Base-by-base conservation (phyloP, 2,797 vertebrate species). In the Hydrolagus colliei region DNA sequence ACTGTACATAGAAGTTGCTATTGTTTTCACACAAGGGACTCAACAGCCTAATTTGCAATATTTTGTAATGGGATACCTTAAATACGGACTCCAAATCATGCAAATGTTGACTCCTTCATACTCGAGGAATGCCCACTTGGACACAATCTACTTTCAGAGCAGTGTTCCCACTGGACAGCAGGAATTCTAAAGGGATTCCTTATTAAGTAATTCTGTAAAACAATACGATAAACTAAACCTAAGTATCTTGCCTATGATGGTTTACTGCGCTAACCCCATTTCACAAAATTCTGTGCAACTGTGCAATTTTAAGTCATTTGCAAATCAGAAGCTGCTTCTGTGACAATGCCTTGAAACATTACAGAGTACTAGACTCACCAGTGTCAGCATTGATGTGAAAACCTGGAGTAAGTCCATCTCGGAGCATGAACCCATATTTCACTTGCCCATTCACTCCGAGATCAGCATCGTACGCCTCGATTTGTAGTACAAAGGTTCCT, bases 401-500 rank as follows among this genome's bases (percentile, higher is more conserved):
- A 20, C 93, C 93, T 0, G 94, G 93, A 0, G 92, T 93, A 79
- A 93, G 89, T 0, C 95, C 95, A 0, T 96, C 94, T 77, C 94
- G 89, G 88, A 95, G 93, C 95, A 97, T 96, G 90, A 97, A 94
- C 74, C 96, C 94, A 0, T 97, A 97, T 35, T 93, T 96, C 89
- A 97, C 95, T 89, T 95, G 92, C 86, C 96, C 96, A 0, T 97
- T 97, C 77, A 95, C 80, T 0, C 96, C 96, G 0, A 93, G 93
- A 90, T 97, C 96, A 0, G 95, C 95, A 59, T 97, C 96, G 0
- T 92, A 89, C 78, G 96, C 96, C 86, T 94, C 93, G 16, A 96
- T 95, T 0, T 89, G 92, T 22, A 96, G 91, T 73, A 97, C 96
- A 0, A 92, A 93, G 0, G 95, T 95, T 67, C 95, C 96, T 0